Evolutionary conservation across 2,113 vertebrate species (phyloP).

Genomic region (Alectura lathami): DNA sequence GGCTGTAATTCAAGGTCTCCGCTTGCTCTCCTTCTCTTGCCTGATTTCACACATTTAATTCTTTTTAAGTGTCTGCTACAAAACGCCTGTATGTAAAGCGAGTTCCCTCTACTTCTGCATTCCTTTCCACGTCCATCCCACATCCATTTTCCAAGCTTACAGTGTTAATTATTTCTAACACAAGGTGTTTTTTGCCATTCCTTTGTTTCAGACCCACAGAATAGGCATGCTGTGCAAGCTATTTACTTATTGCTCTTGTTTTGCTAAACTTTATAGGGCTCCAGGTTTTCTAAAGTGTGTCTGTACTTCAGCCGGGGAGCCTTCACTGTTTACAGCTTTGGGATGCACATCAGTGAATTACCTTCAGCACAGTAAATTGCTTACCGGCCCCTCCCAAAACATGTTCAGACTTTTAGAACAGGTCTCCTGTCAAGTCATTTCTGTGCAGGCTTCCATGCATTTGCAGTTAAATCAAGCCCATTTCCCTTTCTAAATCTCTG

Average conservation of each 20-base stretch:
- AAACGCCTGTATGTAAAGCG: background rate
- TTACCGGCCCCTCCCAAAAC: slow-evolving; percentile 18
- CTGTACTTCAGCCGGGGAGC: background rate
- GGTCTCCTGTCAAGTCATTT: background rate
- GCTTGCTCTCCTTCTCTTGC: background rate
- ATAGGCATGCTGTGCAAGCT: background rate
- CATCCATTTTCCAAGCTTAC: background rate
- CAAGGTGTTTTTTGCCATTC: background rate
- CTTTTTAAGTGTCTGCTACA: background rate
- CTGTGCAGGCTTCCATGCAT: background rate
- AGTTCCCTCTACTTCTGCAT: background rate
- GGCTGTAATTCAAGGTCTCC: background rate
- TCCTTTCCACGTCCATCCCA: too few relatives aligned
- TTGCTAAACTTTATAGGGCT: background rate
- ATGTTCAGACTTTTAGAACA: background rate
- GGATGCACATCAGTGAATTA: background rate
- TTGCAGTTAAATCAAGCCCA: background rate
- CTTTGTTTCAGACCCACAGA: background rate
- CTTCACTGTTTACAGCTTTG: slow-evolving; percentile 63
- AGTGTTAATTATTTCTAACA: background rate
- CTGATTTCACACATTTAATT: background rate
- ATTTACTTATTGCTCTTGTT: background rate
- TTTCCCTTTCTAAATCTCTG: background rate
- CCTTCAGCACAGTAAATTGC: background rate
- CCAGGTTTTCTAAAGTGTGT: background rate